These are phyloP conservation scores for Apamea monoglypha DNA, from an alignment of 2,888 invertebrate genomes.

Conservation along the genomic window DNA sequence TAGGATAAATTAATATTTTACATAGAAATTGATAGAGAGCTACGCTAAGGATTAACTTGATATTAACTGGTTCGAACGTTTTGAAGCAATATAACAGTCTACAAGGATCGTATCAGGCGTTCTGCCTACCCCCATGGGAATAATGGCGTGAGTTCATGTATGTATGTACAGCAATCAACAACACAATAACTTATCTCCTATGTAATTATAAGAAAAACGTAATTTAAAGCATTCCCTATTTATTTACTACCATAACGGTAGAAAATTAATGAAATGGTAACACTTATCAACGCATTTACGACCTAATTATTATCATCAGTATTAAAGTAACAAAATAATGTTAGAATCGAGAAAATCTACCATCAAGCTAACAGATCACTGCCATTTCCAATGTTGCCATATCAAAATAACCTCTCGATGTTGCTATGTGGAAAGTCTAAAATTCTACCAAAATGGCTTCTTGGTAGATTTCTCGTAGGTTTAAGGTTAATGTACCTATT, in stretches of 20 bases:
- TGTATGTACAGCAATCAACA: constrained; percentile 1
- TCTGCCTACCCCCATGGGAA: not conserved
- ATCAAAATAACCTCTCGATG: constrained; percentile 35
- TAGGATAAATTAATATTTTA: not conserved
- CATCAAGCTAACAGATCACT: constrained; percentile 63
- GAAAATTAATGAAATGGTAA: constrained; percentile 67
- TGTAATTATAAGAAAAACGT: constrained; percentile 57
- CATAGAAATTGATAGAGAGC: not conserved
- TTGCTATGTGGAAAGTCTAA: constrained; percentile 35
- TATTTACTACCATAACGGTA: constrained; percentile 69
- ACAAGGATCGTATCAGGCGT: not conserved
- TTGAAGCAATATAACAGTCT: not conserved
- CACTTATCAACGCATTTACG: constrained; percentile 81
- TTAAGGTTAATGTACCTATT: constrained; percentile 70
- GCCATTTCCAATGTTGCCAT: constrained; percentile 68
- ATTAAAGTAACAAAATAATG: constrained; percentile 77
- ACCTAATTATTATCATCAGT: constrained; percentile 81
- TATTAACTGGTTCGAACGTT: not conserved
- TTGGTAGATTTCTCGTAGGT: constrained; percentile 78
- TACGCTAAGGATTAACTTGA: not conserved
- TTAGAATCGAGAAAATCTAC: constrained; percentile 68
- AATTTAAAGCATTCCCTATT: constrained; percentile 76
- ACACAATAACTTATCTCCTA: constrained; percentile 19
- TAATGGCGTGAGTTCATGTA: not conserved
- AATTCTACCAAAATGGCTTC: constrained; percentile 57